Evolutionary conservation across 1,140 invertebrate species (phyloP).

Genomic region (Hetaerina americana): DNA sequence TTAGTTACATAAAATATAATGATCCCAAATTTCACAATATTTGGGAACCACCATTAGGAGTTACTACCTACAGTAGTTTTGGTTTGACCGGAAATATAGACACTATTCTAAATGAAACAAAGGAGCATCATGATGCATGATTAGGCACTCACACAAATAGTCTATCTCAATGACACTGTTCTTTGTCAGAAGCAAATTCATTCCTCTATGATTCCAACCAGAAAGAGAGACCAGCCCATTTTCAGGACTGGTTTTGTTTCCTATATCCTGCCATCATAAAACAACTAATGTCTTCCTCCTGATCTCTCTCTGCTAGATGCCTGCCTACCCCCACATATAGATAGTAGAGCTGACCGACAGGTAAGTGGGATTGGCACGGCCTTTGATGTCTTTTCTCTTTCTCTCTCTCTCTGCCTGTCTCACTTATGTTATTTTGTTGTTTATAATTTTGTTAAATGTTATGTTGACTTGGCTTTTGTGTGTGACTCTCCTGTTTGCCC

Average conservation of each 20-base stretch:
- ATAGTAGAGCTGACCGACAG: slow-evolving; percentile 5
- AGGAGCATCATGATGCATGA: neutral
- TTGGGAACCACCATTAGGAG: too few relatives aligned
- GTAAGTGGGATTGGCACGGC: slow-evolving; percentile 5
- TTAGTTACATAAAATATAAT: neutral
- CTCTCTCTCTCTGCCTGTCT: slow-evolving; percentile 1
- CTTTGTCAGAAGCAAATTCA: neutral
- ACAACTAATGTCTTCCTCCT: slow-evolving; percentile 7
- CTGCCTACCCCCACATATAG: slow-evolving; percentile 8
- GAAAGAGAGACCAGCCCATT: neutral
- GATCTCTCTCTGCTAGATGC: slow-evolving; percentile 8
- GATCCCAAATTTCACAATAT: too few relatives aligned
- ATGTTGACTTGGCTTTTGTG: too few relatives aligned
- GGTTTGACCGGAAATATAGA: too few relatives aligned
- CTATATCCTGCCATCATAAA: neutral
- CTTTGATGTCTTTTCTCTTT: slow-evolving; percentile 5
- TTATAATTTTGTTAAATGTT: too few relatives aligned
- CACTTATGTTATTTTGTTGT: neutral
- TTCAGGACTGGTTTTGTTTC: neutral
- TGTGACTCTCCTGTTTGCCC: neutral
- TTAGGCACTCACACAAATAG: neutral
- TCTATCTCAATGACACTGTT: neutral
- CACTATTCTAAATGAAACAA: too few relatives aligned
- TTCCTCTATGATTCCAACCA: neutral
- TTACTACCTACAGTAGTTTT: too few relatives aligned